Percentiles rank a stretch among this genome's conserved stretches.
These are phyloP conservation scores for Thalassaphorura encarpata DNA, from an alignment of 1,140 invertebrate genomes.

Conservation along the genomic window DNA sequence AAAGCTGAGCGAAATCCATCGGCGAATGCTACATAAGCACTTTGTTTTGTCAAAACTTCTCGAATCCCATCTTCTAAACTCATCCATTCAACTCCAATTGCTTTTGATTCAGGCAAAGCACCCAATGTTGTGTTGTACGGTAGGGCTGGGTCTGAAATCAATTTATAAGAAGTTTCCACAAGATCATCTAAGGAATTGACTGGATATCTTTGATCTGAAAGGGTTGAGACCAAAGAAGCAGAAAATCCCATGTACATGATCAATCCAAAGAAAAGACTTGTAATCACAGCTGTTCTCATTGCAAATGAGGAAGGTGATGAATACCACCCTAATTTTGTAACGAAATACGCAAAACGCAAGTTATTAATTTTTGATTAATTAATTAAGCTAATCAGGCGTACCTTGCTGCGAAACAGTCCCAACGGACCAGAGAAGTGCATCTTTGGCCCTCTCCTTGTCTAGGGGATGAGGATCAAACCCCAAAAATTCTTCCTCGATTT, in stretches of 20 bases:
- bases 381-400: too few species aligned
- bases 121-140: not conserved
- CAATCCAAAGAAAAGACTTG: conserved; percentile 1
- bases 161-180: not conserved
- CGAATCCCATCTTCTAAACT: not conserved
- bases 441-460: not conserved
- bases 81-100: not conserved
- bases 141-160: not conserved
- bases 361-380: too few species aligned
- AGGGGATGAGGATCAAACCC: too few species aligned
- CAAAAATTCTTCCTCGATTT: not conserved
- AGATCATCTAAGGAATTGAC: conserved; percentile 14
- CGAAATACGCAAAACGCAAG: too few species aligned
- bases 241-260: conserved; percentile 17
- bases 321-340: too few species aligned
- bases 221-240: conserved; percentile 18
- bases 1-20: conserved; percentile 7
- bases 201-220: conserved; percentile 12
- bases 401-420: conserved; percentile 14
- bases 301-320: conserved; percentile 1
- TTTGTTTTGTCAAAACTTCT: not conserved
- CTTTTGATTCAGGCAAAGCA: not conserved
- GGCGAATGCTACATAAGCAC: conserved; percentile 5
- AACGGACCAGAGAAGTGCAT: conserved; percentile 8
- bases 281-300: conserved; percentile 16